Evolutionary conservation across 2,888 invertebrate genomes (phyloP).

Genomic region (Tachina fera): DNA sequence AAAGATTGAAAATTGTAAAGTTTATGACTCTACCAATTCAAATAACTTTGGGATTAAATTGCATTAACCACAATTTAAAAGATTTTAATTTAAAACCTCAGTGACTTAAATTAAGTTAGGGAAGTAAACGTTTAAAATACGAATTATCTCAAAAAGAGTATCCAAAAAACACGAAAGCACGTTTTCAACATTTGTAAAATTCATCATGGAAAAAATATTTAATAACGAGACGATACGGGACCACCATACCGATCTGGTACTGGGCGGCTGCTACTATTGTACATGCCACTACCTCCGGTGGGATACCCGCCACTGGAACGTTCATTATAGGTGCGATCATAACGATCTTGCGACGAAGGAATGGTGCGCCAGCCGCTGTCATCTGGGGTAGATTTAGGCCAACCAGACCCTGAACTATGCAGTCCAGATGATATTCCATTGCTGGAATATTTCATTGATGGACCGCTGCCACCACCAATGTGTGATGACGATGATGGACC

Average conservation of each 20-base stretch:
- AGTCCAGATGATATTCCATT: slow-evolving; percentile 80
- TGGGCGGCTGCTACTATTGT: slow-evolving; percentile 77
- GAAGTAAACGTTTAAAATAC: neutral
- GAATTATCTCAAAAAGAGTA: neutral
- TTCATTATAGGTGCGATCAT: slow-evolving; percentile 83
- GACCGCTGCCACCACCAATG: slow-evolving; percentile 73
- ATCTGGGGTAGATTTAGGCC: slow-evolving; percentile 79
- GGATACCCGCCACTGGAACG: slow-evolving; percentile 80
- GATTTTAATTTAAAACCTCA: neutral
- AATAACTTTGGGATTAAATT: slow-evolving; percentile 11
- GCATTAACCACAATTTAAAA: slow-evolving; percentile 3
- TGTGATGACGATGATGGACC: slow-evolving; percentile 76
- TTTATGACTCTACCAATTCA: neutral
- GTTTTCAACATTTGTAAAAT: slow-evolving; percentile 17
- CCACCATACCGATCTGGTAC: slow-evolving; percentile 81
- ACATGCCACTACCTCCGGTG: slow-evolving; percentile 77
- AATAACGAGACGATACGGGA: slow-evolving; percentile 80
- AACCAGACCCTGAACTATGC: slow-evolving; percentile 77
- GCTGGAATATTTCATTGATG: slow-evolving; percentile 80
- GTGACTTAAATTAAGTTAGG: neutral
- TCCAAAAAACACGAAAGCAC: slow-evolving; percentile 7
- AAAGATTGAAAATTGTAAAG: slow-evolving; percentile 15
- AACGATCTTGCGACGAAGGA: slow-evolving; percentile 80
- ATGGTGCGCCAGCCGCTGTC: slow-evolving; percentile 80
- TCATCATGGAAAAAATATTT: neutral